These are phyloP conservation scores for Eunapius fragilis DNA, from an alignment of 37 sponge, comb jelly and placozoan species.

Conservation along the genomic window DNA sequence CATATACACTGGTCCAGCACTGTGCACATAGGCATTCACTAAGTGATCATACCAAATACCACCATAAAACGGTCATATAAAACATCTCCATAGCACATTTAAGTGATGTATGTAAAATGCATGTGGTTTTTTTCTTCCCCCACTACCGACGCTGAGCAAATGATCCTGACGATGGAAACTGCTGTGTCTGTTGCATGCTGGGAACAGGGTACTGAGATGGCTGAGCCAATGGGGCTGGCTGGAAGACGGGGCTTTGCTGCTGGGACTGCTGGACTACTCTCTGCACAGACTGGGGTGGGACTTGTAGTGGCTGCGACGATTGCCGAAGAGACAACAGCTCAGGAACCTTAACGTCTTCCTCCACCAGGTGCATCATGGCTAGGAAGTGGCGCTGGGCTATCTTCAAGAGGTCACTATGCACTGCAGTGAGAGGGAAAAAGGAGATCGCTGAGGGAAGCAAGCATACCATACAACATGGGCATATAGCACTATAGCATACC, in stretches of 20 bases:
- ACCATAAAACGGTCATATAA: not conserved
- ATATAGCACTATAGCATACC: no score
- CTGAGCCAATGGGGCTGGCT: not conserved
- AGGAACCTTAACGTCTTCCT: constrained; percentile 10
- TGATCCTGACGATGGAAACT: not conserved
- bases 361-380: constrained; percentile 48
- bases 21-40: not conserved
- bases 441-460: no score
- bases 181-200: not conserved
- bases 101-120: no score
- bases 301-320: not conserved
- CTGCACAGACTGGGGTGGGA: not conserved
- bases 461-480: no score
- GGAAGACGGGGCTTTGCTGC: not conserved
- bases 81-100: no score
- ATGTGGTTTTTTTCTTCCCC: no score
- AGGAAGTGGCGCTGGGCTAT: constrained; percentile 62
- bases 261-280: not conserved
- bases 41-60: not conserved
- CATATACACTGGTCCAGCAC: not conserved
- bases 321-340: not conserved
- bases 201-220: not conserved
- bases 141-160: not conserved
- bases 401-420: constrained; percentile 41
- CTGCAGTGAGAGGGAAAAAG: constrained; percentile 9